phyloP scores from a whole-genome alignment of 2,888 invertebrate species.

The Halocaridina rubra region DNA sequence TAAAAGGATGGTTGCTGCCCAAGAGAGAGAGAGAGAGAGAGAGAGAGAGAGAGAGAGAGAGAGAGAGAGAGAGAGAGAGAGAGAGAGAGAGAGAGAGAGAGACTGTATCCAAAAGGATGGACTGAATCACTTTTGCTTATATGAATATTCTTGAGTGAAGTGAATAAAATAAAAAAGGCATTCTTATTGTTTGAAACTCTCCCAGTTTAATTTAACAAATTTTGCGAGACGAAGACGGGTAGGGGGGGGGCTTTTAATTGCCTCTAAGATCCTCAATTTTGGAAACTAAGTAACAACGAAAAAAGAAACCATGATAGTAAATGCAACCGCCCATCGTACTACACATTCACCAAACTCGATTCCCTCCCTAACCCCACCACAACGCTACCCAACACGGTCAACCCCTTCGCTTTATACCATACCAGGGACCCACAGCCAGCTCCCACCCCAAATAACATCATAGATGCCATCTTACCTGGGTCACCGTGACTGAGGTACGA shows the following conservation, averaged over 20 bases:
- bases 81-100: not conserved
- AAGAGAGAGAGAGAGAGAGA: constrained; percentile 1
- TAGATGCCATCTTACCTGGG: not conserved
- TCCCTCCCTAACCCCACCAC: not conserved
- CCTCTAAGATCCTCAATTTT: no score
- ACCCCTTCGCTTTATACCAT: not conserved
- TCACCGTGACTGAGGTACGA: not conserved
- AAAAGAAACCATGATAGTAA: not conserved
- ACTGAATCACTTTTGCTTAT: not conserved
- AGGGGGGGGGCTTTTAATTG: no score
- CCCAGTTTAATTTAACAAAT: no score
- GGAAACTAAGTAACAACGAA: not conserved
- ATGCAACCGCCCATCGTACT: not conserved
- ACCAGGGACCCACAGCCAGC: not conserved
- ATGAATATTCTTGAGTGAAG: no score
- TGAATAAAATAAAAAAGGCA: no score
- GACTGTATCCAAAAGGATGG: not conserved
- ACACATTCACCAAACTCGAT: not conserved
- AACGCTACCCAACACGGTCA: not conserved
- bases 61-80: not conserved
- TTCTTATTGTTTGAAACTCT: no score
- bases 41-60: not conserved
- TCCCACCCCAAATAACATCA: not conserved
- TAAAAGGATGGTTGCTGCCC: not conserved
- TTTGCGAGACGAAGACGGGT: no score